Conservation (phyloP, 2,113 vertebrate species). For the Herpetotheres cachinnans region DNA sequence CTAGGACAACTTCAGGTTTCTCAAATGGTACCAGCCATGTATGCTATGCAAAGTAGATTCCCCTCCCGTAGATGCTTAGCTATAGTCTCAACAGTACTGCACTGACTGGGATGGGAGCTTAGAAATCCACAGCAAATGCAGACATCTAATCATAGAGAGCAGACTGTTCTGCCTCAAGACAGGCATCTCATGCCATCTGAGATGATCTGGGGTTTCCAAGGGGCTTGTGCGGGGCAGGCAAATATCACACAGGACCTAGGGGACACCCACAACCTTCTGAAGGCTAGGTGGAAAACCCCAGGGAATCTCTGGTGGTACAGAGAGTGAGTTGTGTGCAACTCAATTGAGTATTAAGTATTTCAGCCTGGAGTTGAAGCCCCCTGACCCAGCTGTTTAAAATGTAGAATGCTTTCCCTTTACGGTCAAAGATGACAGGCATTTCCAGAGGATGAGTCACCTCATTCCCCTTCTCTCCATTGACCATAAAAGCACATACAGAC, state of each 20-base stretch:
- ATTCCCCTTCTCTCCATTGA: neutral
- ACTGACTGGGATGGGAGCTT: neutral
- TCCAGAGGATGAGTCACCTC: slow-evolving; percentile 3
- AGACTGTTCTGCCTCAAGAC: neutral
- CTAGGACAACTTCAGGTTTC: neutral
- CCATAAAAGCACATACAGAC: neutral
- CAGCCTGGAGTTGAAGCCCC: neutral
- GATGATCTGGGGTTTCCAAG: neutral
- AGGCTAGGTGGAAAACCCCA: neutral
- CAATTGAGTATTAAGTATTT: neutral
- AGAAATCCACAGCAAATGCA: neutral
- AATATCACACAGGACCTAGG: neutral
- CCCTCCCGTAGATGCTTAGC: neutral
- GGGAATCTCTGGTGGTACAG: neutral
- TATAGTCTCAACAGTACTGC: neutral
- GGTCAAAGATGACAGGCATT: neutral
- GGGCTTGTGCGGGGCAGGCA: neutral
- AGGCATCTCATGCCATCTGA: neutral
- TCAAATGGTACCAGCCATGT: neutral
- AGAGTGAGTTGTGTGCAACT: neutral
- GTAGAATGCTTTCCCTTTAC: neutral
- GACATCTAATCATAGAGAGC: neutral
- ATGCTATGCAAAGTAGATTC: neutral
- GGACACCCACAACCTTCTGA: neutral
- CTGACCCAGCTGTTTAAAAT: neutral